phyloP scores from a whole-genome alignment of 1,140 invertebrate genomes.

The Formica exsecta region DNA sequence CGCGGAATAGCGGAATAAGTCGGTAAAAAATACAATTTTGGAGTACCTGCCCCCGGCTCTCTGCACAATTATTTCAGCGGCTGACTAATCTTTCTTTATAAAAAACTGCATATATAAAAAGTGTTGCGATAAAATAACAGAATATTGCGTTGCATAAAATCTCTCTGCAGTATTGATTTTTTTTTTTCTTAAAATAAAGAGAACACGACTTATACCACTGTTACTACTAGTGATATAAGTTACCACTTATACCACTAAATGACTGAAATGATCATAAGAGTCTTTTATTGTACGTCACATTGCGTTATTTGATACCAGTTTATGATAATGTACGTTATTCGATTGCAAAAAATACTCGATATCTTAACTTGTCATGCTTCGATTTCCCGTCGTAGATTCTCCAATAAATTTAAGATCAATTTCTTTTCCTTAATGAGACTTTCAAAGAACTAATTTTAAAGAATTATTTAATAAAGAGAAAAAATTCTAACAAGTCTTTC shows the following conservation, averaged over 20 bases:
- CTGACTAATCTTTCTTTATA: neutral
- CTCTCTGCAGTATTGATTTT: neutral
- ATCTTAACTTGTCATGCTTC: neutral
- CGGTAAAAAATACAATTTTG: conserved; percentile 45
- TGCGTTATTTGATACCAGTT: conserved; percentile 5
- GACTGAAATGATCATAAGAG: too few species aligned
- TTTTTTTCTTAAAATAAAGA: neutral
- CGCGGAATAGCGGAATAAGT: conserved; percentile 32
- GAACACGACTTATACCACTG: neutral
- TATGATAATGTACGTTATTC: conserved; percentile 1
- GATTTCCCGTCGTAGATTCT: neutral
- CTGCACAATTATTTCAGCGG: conserved; percentile 34
- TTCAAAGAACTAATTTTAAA: neutral
- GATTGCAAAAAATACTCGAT: neutral
- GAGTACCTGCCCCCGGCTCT: neutral
- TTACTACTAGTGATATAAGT: neutral
- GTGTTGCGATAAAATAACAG: neutral
- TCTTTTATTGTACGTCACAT: neutral
- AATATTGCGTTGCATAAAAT: conserved; percentile 15
- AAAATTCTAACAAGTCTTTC: neutral
- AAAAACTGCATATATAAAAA: neutral
- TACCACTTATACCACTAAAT: too few species aligned
- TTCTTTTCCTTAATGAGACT: neutral
- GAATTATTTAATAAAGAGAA: neutral
- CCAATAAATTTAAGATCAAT: neutral